phyloP scores from a whole-genome alignment of 2,888 invertebrate species.

The Iphiclides podalirius region DNA sequence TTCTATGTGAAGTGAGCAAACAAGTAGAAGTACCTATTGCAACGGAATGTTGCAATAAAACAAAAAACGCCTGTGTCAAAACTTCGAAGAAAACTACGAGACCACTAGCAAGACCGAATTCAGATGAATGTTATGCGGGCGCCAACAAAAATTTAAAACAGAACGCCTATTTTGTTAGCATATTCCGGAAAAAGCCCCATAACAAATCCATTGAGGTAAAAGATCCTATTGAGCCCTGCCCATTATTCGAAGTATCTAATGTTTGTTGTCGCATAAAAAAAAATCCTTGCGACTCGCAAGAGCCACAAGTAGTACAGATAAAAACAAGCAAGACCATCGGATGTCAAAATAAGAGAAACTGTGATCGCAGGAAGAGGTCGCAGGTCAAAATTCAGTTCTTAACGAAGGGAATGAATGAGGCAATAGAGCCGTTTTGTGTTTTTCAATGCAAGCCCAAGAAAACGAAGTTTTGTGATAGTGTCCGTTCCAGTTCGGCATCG shows the following conservation, averaged over 20 bases:
- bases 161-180: neutral
- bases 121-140: neutral
- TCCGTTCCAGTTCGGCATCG: neutral
- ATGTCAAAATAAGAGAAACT: slow-evolving; percentile 8
- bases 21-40: neutral
- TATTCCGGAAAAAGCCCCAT: neutral
- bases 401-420: slow-evolving; percentile 7
- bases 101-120: neutral
- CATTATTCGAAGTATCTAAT: neutral
- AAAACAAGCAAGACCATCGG: slow-evolving; percentile 11
- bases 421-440: neutral
- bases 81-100: neutral
- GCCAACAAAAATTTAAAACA: neutral
- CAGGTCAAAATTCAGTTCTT: slow-evolving; percentile 14
- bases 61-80: neutral
- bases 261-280: neutral
- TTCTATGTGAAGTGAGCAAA: neutral
- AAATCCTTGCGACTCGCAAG: neutral
- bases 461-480: neutral
- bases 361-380: slow-evolving; percentile 5
- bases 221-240: neutral
- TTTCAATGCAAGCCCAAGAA: neutral
- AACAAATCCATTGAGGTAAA: neutral
- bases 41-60: neutral
- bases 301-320: neutral